Evolutionary conservation across 2,888 invertebrate genomes (phyloP).

Genomic region (Patella pellucida): DNA sequence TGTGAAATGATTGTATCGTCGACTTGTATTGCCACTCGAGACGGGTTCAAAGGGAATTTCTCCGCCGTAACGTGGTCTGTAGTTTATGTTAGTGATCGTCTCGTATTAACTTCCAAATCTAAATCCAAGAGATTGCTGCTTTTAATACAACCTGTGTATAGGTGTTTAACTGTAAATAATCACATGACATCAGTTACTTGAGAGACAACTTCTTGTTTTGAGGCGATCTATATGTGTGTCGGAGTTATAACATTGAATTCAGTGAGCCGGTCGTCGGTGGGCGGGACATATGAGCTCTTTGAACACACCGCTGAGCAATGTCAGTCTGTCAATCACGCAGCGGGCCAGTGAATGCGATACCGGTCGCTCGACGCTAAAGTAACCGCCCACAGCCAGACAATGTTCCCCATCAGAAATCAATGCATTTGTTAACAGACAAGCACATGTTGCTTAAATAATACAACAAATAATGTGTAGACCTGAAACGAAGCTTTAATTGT

Average conservation of each 20-base stretch:
- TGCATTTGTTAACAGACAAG: neutral
- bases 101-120: too few relatives aligned
- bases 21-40: conserved; percentile 10
- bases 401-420: conserved; percentile 4
- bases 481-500: too few relatives aligned
- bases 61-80: neutral
- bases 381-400: neutral
- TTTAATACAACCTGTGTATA: too few relatives aligned
- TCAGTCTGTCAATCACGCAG: conserved; percentile 23
- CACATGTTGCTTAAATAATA: conserved; percentile 4
- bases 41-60: neutral
- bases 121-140: too few relatives aligned
- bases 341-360: conserved; percentile 11
- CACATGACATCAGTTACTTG: neutral
- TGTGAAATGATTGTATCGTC: conserved; percentile 9
- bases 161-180: neutral
- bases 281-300: conserved; percentile 9
- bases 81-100: neutral
- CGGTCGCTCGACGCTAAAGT: neutral
- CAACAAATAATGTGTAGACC: neutral
- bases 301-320: conserved; percentile 19
- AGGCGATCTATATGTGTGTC: conserved; percentile 7
- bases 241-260: neutral
- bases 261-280: conserved; percentile 6
- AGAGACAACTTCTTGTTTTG: neutral